Conservation (phyloP, 2,797 vertebrate species). For the Apogon hyalosoma region DNA sequence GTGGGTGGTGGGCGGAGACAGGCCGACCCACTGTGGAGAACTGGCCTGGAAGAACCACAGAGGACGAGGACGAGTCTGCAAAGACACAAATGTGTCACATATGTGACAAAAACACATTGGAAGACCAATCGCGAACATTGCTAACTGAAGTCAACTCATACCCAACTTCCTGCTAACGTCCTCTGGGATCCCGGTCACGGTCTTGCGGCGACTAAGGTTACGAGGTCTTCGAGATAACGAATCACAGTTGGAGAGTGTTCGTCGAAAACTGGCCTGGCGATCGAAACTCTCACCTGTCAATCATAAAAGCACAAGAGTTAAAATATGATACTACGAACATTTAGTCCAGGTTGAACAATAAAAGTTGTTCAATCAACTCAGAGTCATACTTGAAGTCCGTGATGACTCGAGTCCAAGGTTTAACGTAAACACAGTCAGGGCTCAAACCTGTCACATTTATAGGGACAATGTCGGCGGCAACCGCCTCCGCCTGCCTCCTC, state of each 20-base stretch:
- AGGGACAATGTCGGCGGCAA: conserved; percentile 90
- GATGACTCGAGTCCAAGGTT: no score
- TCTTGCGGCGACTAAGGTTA: conserved; percentile 91
- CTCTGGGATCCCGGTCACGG: conserved; percentile 89
- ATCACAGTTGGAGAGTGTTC: conserved; percentile 89
- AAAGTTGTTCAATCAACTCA: no score
- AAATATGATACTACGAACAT: not conserved
- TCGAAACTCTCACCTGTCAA: conserved; percentile 94
- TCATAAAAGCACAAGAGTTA: not conserved
- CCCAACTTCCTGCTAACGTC: conserved; percentile 88
- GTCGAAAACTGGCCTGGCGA: conserved; percentile 94
- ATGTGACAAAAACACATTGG: not conserved
- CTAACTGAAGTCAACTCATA: conserved; percentile 68
- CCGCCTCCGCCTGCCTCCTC: conserved; percentile 88
- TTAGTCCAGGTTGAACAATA: no score
- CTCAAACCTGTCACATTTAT: conserved; percentile 86
- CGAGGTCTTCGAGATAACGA: conserved; percentile 89
- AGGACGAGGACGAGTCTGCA: conserved; percentile 24
- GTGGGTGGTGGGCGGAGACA: conserved; percentile 70
- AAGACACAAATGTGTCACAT: not conserved
- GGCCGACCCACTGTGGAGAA: conserved; percentile 84
- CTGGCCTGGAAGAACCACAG: conserved; percentile 80
- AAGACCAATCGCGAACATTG: not conserved
- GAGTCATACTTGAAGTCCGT: no score
- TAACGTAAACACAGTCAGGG: no score